Percentiles rank a stretch among this genome's conserved stretches.
Conservation (phyloP, 2,797 vertebrate species). For the Sebastes iracundus region DNA sequence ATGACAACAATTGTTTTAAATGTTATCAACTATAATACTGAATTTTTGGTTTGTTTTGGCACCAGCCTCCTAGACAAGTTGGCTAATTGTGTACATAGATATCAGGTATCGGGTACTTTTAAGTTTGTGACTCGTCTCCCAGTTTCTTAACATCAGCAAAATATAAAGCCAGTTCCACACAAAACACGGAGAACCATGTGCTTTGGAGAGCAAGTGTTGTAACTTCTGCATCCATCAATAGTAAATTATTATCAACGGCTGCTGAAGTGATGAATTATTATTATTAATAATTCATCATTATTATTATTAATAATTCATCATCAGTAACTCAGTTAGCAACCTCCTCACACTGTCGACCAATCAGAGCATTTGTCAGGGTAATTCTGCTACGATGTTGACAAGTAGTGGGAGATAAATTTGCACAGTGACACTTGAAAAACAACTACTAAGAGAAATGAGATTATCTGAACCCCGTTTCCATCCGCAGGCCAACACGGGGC, state of each 20-base stretch:
- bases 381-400: neutral
- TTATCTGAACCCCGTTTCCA: neutral
- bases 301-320: neutral
- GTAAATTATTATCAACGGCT: too few species aligned
- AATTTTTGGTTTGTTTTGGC: neutral
- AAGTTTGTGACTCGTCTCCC: neutral
- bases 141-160: neutral
- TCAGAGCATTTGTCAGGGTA: neutral
- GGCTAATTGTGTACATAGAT: neutral
- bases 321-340: neutral
- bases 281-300: neutral
- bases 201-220: neutral
- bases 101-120: neutral
- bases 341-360: neutral
- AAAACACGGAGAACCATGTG: neutral
- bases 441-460: neutral
- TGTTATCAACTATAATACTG: neutral
- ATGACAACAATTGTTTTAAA: neutral
- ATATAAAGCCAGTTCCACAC: neutral
- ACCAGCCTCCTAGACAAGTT: neutral
- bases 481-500: constrained; percentile 89
- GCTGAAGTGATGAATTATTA: too few species aligned
- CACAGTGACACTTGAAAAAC: neutral
- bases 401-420: neutral
- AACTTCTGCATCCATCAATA: neutral